Evolutionary conservation across 2,797 vertebrate species (phyloP).

Genomic region (Dallia pectoralis): DNA sequence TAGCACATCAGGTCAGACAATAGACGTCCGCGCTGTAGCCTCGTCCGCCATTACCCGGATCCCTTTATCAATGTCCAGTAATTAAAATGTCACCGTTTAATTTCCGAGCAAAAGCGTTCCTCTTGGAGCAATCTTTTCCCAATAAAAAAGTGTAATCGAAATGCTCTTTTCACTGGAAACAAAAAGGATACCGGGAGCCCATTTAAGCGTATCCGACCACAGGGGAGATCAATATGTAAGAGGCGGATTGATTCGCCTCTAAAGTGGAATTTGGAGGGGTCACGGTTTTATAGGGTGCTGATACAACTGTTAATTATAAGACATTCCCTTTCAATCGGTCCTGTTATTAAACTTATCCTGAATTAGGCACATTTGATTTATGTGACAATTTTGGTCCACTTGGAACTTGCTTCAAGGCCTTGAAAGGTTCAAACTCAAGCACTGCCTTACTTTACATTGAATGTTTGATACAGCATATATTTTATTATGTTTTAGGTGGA

Average conservation of each 20-base stretch:
- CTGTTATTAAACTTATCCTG: conserved; percentile 89
- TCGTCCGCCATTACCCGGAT: conserved; percentile 68
- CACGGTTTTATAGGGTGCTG: conserved; percentile 89
- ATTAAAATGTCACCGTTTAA: conserved; percentile 97
- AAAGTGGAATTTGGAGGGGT: conserved; percentile 95
- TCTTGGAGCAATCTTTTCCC: conserved; percentile 83
- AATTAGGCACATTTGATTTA: conserved; percentile 82
- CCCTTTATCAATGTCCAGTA: conserved; percentile 92
- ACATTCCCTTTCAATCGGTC: conserved; percentile 86
- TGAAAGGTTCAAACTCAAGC: background rate
- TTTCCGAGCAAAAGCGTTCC: conserved; percentile 80
- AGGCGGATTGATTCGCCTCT: conserved; percentile 90
- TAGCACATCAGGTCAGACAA: conserved; percentile 67
- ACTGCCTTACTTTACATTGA: background rate
- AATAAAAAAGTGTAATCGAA: conserved; percentile 90
- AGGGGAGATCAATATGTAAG: conserved; percentile 79
- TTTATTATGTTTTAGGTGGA: background rate
- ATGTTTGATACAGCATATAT: background rate
- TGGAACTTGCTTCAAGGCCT: conserved; percentile 12
- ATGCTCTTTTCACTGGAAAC: conserved; percentile 79
- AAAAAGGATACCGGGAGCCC: conserved; percentile 69
- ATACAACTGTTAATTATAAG: conserved; percentile 93
- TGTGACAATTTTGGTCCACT: conserved; percentile 75
- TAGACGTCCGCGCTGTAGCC: conserved; percentile 59
- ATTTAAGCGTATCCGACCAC: conserved; percentile 68